phyloP scores from a whole-genome alignment of 2,113 vertebrate species.

The Stegastes partitus region DNA sequence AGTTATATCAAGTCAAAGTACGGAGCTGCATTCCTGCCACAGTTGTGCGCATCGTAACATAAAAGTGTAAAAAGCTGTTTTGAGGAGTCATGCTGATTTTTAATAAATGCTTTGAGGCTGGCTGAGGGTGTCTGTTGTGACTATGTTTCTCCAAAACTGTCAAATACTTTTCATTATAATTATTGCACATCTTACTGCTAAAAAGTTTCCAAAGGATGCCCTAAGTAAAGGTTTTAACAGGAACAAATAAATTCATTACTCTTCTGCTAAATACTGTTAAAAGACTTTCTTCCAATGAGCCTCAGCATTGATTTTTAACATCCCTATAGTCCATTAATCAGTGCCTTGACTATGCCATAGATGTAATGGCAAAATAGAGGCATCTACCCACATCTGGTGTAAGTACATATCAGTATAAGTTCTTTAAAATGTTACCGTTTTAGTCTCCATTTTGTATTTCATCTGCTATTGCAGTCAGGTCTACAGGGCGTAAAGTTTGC shows the following conservation, averaged over 20 bases:
- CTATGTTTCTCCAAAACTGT: too few species aligned
- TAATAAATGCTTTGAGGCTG: background rate
- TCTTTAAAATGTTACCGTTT: background rate
- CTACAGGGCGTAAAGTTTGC: background rate
- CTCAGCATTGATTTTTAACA: conserved; percentile 26
- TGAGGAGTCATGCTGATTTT: background rate
- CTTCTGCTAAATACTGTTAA: background rate
- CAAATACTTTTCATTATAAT: too few species aligned
- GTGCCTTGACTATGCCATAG: background rate
- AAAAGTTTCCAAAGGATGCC: background rate
- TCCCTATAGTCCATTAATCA: conserved; percentile 1
- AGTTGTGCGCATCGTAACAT: background rate
- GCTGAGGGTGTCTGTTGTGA: too few species aligned
- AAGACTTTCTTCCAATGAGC: conserved; percentile 3
- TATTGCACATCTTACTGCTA: too few species aligned
- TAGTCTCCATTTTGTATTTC: background rate
- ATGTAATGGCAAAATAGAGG: background rate
- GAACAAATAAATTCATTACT: background rate
- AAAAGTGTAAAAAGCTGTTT: background rate
- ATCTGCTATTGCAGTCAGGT: background rate
- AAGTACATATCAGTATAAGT: background rate
- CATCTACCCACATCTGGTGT: background rate
- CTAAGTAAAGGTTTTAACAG: conserved; percentile 5
- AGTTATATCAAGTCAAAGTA: background rate
- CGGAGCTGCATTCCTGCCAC: background rate